Evolutionary conservation across 2,797 vertebrate genomes (phyloP).

Genomic region (Phalloptychus januarius): DNA sequence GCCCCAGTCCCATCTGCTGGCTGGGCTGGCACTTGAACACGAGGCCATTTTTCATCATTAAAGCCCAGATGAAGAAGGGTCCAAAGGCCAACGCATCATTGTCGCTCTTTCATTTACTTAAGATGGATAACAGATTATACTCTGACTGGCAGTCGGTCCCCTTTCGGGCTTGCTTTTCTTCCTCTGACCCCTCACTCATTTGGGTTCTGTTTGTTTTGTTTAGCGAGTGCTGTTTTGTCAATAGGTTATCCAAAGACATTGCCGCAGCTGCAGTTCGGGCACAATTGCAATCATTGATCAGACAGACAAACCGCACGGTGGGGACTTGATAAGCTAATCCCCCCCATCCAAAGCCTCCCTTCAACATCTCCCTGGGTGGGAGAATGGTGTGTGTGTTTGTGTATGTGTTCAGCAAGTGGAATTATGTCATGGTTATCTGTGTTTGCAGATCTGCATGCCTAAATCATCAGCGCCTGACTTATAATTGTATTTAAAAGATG

Average conservation of each 20-base stretch:
- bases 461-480: background rate
- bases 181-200: conserved; percentile 28
- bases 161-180: conserved; percentile 28
- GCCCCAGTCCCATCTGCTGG: conserved; percentile 45
- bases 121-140: conserved; percentile 57
- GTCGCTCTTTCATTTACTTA: conserved; percentile 56
- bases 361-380: conserved; percentile 62
- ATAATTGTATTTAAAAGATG: conserved; percentile 8
- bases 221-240: conserved; percentile 62
- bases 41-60: conserved; percentile 71
- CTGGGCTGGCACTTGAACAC: conserved; percentile 53
- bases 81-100: conserved; percentile 53
- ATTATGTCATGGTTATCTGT: conserved; percentile 30
- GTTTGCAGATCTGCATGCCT: conserved; percentile 7
- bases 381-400: conserved; percentile 37
- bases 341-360: conserved; percentile 67
- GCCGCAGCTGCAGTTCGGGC: conserved; percentile 64
- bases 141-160: conserved; percentile 16
- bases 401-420: conserved; percentile 57
- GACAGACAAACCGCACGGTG: conserved; percentile 66
- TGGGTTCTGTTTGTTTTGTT: conserved; percentile 62
- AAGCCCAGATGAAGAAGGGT: conserved; percentile 52
- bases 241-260: conserved; percentile 85
- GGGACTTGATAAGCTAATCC: conserved; percentile 85
- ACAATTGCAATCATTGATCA: conserved; percentile 82